A percentile compares a stretch with the other conserved stretches of the same genome.
These are phyloP conservation scores for Latrodectus elegans DNA, from an alignment of 2,888 invertebrate species.

Conservation along the genomic window DNA sequence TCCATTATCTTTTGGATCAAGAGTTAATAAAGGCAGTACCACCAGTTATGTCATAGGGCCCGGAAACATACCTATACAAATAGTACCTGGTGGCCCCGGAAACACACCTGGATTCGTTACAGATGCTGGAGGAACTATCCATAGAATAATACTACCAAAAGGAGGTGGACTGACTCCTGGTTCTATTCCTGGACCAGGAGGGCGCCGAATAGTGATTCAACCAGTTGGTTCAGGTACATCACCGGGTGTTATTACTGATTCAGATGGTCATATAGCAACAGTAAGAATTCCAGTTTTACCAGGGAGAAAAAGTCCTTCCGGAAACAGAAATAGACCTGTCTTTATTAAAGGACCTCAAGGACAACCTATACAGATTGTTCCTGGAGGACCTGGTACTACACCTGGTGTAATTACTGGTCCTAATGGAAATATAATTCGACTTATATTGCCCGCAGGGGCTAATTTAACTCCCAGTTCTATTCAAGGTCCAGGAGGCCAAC, in stretches of 20 bases:
- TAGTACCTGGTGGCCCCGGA: background rate
- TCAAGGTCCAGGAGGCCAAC: too few relatives aligned
- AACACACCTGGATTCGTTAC: background rate
- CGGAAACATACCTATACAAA: background rate
- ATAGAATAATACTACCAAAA: background rate
- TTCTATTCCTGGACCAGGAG: constrained; percentile 5
- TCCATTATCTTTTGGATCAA: background rate
- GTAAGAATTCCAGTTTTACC: constrained; percentile 3
- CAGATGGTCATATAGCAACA: background rate
- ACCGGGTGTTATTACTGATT: background rate
- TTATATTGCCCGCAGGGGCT: background rate
- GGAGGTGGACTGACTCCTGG: constrained; percentile 20
- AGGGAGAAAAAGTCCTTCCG: background rate
- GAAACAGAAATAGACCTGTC: constrained; percentile 1
- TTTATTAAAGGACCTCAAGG: constrained; percentile 15
- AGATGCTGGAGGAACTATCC: background rate
- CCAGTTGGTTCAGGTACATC: background rate
- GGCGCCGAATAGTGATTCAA: background rate
- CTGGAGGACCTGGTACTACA: constrained; percentile 36
- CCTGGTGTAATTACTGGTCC: constrained; percentile 27
- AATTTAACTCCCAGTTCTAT: too few relatives aligned
- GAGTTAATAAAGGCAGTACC: background rate
- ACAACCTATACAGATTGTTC: constrained; percentile 13
- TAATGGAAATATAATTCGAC: constrained; percentile 15
- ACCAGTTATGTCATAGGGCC: background rate